Evolutionary conservation across 2,113 vertebrate species (phyloP), one percentile per base, ranked within the genome.

Genomic region (Zeus faber): DNA sequence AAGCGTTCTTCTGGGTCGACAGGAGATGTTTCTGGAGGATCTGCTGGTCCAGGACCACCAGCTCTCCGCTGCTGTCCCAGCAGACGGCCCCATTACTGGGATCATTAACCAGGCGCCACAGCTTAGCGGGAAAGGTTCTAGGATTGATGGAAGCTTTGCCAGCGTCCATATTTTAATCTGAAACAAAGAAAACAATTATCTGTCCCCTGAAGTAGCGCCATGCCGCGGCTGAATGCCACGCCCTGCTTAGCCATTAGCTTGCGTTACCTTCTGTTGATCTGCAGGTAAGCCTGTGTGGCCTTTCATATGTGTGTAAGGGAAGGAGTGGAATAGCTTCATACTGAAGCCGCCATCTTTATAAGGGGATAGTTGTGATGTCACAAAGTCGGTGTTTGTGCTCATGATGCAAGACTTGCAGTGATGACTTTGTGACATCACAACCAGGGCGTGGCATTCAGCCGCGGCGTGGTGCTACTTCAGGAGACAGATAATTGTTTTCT

Each of bases 41-140:
- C 4, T 62, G 61, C 70, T 91, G 88, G 26, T 93, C 71, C 7
- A 95, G 88, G 21, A 94, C 22, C 18, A 95, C 17, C 1, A 72
- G 62, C 43, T 88, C 68, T 0, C 92, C 92, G 0, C 25, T 20
- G 24, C 18, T 37, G 55, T 92, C 88, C 94, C 93, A 94, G 78
- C 45, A 22, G 62, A 95, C 80, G 2, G 91, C 89, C 45, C 31
- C 44, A 54, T 77, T 79, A 0, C 22, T 41, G 1, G 92, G 90
- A 68, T 79, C 84, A 79, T 92, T 93, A 47, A 91, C 92, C 74
- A 95, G 37, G 33, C 74, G 79, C 93, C 94, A 95, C 39, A 94
- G 74, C 57, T 94, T 94, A 41, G 89, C 91, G 0, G 93, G 93
- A 41, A 95, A 95, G 65, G 81, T 87, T 25, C 78, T 87, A 14